phyloP scores from a whole-genome alignment of 2,113 vertebrate genomes.

The Gorsachius goisagi region DNA sequence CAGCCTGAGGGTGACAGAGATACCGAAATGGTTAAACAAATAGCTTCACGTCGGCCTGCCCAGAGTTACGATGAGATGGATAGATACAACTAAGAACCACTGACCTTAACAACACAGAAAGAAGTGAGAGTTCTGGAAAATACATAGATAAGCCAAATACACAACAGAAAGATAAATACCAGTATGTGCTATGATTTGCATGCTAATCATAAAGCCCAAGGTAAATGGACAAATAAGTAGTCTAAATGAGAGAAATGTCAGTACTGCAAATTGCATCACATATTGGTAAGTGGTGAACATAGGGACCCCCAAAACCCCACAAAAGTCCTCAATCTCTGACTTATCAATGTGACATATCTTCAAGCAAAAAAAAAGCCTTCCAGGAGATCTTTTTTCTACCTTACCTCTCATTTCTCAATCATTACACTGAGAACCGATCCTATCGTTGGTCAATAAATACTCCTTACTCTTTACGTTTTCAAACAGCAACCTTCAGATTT shows the following conservation, averaged over 20 bases:
- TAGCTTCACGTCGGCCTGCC: not conserved
- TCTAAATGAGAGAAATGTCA: not conserved
- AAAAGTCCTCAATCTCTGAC: not conserved
- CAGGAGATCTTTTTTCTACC: not conserved
- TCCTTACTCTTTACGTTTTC: not conserved
- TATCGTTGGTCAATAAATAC: not conserved
- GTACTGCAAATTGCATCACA: accelerated
- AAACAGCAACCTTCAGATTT: not conserved
- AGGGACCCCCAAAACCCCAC: not conserved
- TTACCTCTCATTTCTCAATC: not conserved
- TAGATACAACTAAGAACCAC: not conserved
- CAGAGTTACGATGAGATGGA: not conserved
- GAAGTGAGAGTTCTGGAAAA: not conserved
- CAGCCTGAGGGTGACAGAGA: not conserved
- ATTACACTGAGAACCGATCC: not conserved
- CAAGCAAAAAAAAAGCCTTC: not conserved
- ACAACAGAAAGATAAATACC: constrained; percentile 20
- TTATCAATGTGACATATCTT: not conserved
- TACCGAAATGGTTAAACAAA: constrained; percentile 23
- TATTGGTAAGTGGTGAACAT: not conserved
- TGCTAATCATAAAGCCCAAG: not conserved
- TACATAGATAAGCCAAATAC: not conserved
- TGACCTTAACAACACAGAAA: constrained; percentile 18
- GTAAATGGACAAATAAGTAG: not conserved
- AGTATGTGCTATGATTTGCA: not conserved